These are phyloP conservation scores for Aphis gossypii DNA, from an alignment of 1,140 invertebrate species.

Conservation along the genomic window DNA sequence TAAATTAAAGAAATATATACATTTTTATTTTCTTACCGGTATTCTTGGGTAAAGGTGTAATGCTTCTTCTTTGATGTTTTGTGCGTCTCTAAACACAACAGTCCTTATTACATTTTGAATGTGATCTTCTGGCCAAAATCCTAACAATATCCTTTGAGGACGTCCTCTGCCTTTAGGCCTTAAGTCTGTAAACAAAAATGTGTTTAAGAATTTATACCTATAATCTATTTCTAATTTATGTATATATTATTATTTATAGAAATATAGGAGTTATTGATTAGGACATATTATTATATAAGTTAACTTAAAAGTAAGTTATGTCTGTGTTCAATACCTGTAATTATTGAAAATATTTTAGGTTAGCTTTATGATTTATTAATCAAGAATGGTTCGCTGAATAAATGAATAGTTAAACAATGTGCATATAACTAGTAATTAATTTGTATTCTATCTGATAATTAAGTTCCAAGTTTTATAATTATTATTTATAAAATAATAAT, in stretches of 20 bases:
- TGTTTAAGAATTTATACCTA: background rate
- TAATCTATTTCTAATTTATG: background rate
- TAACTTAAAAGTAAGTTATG: background rate
- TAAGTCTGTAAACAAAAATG: constrained; percentile 70
- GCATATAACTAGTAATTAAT: background rate
- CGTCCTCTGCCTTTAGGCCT: constrained; percentile 87
- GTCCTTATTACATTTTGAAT: constrained; percentile 88
- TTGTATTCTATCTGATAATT: constrained; percentile 14
- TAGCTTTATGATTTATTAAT: background rate
- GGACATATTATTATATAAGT: background rate
- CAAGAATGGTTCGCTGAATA: background rate
- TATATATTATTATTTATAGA: background rate
- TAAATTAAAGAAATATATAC: background rate
- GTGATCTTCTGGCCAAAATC: constrained; percentile 91
- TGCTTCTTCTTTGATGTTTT: constrained; percentile 78
- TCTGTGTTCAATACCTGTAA: background rate
- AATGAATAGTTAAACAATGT: constrained; percentile 21
- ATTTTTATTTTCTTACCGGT: constrained; percentile 64
- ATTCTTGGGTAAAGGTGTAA: constrained; percentile 68
- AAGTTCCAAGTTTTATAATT: constrained; percentile 14
- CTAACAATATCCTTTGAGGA: constrained; percentile 86
- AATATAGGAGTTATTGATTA: background rate
- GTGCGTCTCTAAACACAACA: constrained; percentile 85
- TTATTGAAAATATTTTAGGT: constrained; percentile 2
- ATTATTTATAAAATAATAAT: constrained; percentile 1